A percentile compares a stretch with the other conserved stretches of the same genome.
Conservation (phyloP, 2,113 vertebrate genomes). For the Herpetotheres cachinnans region DNA sequence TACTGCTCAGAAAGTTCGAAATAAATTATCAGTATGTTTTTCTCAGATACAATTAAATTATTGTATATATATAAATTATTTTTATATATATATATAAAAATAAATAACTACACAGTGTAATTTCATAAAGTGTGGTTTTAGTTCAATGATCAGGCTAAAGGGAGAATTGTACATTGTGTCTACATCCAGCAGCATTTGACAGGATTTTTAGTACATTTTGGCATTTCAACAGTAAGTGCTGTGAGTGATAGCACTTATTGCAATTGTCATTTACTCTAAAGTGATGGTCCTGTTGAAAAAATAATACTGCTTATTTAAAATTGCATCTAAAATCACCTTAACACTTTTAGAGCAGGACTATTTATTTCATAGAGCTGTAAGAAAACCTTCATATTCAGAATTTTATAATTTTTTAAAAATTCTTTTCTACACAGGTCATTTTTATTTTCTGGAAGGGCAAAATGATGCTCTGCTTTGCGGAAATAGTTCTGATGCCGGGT, state of each 20-base stretch:
- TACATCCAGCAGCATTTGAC: not conserved
- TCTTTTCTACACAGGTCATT: conserved; percentile 76
- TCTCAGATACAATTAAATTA: not conserved
- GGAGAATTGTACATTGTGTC: not conserved
- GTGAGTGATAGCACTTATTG: not conserved
- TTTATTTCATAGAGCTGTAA: not conserved
- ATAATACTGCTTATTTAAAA: not conserved
- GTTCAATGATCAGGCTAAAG: not conserved
- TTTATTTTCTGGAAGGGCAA: conserved; percentile 80
- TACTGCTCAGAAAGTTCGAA: not conserved
- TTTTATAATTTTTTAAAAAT: not conserved
- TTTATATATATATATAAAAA: too few species aligned
- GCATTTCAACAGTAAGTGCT: not conserved
- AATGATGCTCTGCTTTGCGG: conserved; percentile 89
- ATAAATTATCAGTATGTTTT: not conserved
- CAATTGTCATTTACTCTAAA: not conserved
- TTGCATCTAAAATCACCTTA: not conserved
- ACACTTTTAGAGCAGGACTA: not conserved
- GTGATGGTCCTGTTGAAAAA: not conserved
- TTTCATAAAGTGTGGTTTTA: not conserved
- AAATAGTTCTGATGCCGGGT: conserved; percentile 86
- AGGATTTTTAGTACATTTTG: not conserved
- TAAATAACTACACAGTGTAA: not conserved
- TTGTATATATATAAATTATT: too few species aligned
- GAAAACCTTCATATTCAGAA: not conserved